These are phyloP conservation scores for Montipora capricornis DNA, from an alignment of 64 coral and sea anemone genomes.

Conservation along the genomic window DNA sequence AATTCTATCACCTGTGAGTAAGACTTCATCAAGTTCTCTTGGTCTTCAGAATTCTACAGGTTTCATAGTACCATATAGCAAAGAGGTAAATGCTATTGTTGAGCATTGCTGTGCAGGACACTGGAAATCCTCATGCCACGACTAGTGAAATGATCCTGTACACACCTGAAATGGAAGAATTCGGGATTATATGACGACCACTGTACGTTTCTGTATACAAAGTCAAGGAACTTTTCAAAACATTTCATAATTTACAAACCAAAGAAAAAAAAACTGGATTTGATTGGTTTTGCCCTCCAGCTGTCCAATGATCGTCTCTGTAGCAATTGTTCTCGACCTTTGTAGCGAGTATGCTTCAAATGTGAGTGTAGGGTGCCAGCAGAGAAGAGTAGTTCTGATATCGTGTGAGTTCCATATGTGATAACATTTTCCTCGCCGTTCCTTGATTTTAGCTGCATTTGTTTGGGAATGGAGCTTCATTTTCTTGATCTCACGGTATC, in stretches of 20 bases:
- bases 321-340: constrained; percentile 23
- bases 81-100: neutral
- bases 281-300: constrained; percentile 59
- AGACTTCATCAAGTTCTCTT: too few species aligned
- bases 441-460: constrained; percentile 24
- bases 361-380: neutral
- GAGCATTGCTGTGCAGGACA: neutral
- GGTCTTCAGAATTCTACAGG: too few species aligned
- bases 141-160: neutral
- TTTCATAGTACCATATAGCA: too few species aligned
- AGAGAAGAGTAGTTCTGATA: too few species aligned
- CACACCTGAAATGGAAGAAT: neutral
- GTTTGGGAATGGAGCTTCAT: constrained; percentile 34
- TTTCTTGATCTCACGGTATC: constrained; percentile 16
- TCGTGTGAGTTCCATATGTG: too few species aligned
- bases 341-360: constrained; percentile 44
- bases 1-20: too few species aligned
- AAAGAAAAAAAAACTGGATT: too few species aligned
- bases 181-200: too few species aligned
- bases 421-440: constrained; percentile 25
- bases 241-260: too few species aligned
- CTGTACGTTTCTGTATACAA: too few species aligned
- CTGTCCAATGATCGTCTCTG: constrained; percentile 32
- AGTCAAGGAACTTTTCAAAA: too few species aligned
- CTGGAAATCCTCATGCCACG: neutral